phyloP scores from a whole-genome alignment of 2,113 vertebrate species.

The Chinchilla lanigera region DNA sequence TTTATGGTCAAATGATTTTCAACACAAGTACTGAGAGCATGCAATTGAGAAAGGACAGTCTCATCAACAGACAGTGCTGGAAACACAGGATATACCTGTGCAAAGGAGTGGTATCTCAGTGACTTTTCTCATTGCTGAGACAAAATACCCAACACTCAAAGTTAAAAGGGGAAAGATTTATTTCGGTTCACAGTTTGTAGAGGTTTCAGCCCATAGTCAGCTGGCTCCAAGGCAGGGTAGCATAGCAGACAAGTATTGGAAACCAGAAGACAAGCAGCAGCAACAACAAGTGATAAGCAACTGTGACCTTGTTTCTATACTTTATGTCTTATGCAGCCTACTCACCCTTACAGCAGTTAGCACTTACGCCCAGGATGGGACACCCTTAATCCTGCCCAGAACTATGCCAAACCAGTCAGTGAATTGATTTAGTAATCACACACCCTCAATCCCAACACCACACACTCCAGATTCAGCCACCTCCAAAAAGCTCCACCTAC shows the following conservation, averaged over 20 bases:
- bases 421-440: not conserved
- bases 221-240: not conserved
- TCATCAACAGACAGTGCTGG: not conserved
- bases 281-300: not conserved
- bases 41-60: not conserved
- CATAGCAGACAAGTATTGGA: not conserved
- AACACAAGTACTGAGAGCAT: not conserved
- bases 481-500: not conserved
- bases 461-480: not conserved
- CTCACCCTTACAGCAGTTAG: not conserved
- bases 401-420: not conserved
- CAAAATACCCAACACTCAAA: not conserved
- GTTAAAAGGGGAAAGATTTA: not conserved
- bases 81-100: not conserved
- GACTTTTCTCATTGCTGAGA: not conserved
- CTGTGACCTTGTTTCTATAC: not conserved
- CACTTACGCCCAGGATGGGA: not conserved
- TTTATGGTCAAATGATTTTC: not conserved
- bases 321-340: not conserved
- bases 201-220: not conserved
- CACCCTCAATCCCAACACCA: not conserved
- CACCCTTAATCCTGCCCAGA: not conserved
- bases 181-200: not conserved
- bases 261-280: not conserved
- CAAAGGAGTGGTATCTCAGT: not conserved